Evolutionary conservation across 2,888 invertebrate genomes (phyloP).

Genomic region (Plebejus argus): DNA sequence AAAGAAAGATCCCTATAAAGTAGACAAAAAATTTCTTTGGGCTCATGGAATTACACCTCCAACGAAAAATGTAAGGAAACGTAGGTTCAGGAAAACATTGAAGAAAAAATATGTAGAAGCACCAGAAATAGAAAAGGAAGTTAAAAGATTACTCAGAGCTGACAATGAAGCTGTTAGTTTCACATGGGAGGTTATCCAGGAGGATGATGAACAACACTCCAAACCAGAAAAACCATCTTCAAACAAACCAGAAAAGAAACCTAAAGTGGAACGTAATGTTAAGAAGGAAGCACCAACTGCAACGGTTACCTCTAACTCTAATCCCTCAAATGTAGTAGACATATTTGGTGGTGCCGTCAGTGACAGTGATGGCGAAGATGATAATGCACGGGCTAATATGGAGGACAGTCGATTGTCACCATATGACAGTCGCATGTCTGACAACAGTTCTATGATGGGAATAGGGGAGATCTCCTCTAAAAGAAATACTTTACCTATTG

Average conservation of each 20-base stretch:
- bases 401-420: conserved; percentile 90
- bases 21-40: conserved; percentile 95
- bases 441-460: conserved; percentile 68
- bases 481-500: conserved; percentile 50
- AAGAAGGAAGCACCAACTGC: conserved; percentile 44
- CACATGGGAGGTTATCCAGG: conserved; percentile 93
- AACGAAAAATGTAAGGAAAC: conserved; percentile 95
- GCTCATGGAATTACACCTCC: conserved; percentile 98
- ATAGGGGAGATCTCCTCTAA: conserved; percentile 46
- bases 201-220: conserved; percentile 83
- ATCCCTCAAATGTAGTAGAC: conserved; percentile 79
- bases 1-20: conserved; percentile 90
- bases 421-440: conserved; percentile 85
- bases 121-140: conserved; percentile 99
- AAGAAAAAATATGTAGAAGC: conserved; percentile 98
- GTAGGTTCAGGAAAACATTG: conserved; percentile 95
- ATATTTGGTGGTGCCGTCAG: conserved; percentile 96
- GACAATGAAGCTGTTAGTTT: conserved; percentile 96
- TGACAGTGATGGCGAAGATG: conserved; percentile 91
- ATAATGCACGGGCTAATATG: conserved; percentile 88
- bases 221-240: conserved; percentile 49
- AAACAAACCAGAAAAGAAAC: conserved; percentile 54
- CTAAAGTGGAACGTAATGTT: conserved; percentile 52
- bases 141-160: conserved; percentile 92
- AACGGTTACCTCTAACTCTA: conserved; percentile 35